phyloP scores from a whole-genome alignment of 2,888 invertebrate genomes.

The Drosophila kambysellisi region DNA sequence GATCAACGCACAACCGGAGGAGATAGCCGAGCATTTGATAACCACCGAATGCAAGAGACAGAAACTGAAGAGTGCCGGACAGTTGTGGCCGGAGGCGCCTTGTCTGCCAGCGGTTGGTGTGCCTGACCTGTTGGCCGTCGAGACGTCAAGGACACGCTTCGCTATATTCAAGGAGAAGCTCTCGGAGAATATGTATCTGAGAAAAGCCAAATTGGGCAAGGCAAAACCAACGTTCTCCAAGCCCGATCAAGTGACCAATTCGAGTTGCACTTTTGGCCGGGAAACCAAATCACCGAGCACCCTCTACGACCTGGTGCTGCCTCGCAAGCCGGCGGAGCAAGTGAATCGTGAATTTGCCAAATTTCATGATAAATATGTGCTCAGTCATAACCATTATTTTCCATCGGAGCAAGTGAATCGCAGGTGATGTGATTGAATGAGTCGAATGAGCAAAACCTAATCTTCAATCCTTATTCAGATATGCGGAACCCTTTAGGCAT shows the following conservation, averaged over 20 bases:
- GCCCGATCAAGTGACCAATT: slow-evolving; percentile 74
- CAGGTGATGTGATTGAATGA: slow-evolving; percentile 47
- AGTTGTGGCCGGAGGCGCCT: slow-evolving; percentile 22
- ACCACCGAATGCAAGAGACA: slow-evolving; percentile 46
- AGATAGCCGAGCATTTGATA: slow-evolving; percentile 73
- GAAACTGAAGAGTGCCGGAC: neutral
- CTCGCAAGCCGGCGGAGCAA: slow-evolving; percentile 65
- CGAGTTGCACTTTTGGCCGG: slow-evolving; percentile 72
- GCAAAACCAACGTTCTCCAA: slow-evolving; percentile 65
- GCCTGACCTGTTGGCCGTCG: slow-evolving; percentile 69
- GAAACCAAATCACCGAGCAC: slow-evolving; percentile 19
- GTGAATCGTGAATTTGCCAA: slow-evolving; percentile 67
- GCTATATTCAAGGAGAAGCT: slow-evolving; percentile 79
- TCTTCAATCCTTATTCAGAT: slow-evolving; percentile 50
- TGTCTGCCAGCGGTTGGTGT: slow-evolving; percentile 55
- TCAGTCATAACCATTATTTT: slow-evolving; percentile 81
- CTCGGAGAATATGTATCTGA: slow-evolving; percentile 80
- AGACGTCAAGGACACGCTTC: slow-evolving; percentile 80
- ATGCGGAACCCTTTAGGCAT: slow-evolving; percentile 60
- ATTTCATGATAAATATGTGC: slow-evolving; percentile 77
- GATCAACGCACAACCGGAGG: slow-evolving; percentile 55
- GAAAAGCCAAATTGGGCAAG: slow-evolving; percentile 71
- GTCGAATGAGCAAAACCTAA: neutral
- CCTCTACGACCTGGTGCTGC: slow-evolving; percentile 59
- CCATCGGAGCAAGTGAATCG: slow-evolving; percentile 78